These are phyloP conservation scores for Eurytoma adleriae DNA, from an alignment of 2,888 invertebrate genomes.

Conservation along the genomic window DNA sequence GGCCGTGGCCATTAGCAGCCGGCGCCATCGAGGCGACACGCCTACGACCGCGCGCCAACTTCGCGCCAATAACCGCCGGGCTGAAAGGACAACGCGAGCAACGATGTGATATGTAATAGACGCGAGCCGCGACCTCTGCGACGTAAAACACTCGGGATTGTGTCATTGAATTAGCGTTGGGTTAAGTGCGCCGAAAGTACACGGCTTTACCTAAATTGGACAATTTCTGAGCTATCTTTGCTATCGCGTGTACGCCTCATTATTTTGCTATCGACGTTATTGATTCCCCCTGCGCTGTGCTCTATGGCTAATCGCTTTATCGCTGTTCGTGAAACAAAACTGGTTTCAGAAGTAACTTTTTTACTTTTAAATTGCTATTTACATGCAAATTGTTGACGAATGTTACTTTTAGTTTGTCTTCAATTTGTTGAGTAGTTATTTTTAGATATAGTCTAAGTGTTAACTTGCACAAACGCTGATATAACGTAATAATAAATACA, in stretches of 20 bases:
- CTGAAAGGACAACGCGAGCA: constrained; percentile 37
- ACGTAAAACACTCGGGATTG: not conserved
- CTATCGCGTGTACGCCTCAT: not conserved
- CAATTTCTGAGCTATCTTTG: constrained; percentile 6
- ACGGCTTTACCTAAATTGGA: constrained; percentile 24
- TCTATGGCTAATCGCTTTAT: not conserved
- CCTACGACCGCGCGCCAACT: constrained; percentile 63
- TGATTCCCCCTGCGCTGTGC: not conserved
- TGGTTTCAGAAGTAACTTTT: too few species aligned
- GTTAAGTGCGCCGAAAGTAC: not conserved
- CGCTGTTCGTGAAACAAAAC: not conserved
- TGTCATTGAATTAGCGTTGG: constrained; percentile 19
- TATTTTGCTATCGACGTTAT: not conserved
- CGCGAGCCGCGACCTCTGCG: not conserved
- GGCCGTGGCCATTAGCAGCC: constrained; percentile 76
- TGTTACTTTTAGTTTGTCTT: too few species aligned
- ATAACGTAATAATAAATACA: too few species aligned
- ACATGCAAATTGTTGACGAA: not conserved
- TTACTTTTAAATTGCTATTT: not conserved
- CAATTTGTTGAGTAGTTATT: too few species aligned
- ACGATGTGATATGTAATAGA: not conserved
- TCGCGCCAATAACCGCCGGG: constrained; percentile 8
- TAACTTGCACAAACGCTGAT: too few species aligned
- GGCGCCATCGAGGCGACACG: constrained; percentile 77
- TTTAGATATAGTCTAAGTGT: too few species aligned